Base-by-base conservation (phyloP, 2,113 vertebrate genomes). In the Craseonycteris thonglongyai region DNA sequence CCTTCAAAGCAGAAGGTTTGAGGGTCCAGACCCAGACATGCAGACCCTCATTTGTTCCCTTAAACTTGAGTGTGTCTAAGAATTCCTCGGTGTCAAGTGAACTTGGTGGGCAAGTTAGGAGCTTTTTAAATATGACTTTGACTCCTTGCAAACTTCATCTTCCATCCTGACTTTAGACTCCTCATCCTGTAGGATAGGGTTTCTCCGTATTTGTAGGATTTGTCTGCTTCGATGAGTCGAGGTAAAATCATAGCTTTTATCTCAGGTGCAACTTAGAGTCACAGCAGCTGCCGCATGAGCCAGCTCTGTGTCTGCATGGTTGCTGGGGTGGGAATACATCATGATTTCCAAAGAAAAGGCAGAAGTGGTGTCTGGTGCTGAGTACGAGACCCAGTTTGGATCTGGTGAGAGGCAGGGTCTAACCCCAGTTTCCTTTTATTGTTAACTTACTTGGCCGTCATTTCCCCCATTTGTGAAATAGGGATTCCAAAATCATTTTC, bases 251-350 rank as follows among this genome's bases (percentile, higher is more conserved):
- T 1, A 42, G 68, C 86, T 68, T 26, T 51, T n/a, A 21, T 71
- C 81, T 58, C n/a, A 16, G n/a, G 18, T 1, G 2, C 76, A 26
- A 26, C 30, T 49, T 11, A 2, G 40, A 56, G 21, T 38, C 8
- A 1, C 2, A 0, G 49, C 0, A 11, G 54, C 56, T 15, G 22
- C 72, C 28, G 11, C 24, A 0, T 26, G 8, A 0, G 3, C 19
- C 10, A 21, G 35, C 6, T 51, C 49, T n/a, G 4, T 1, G 18
- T 47, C 80, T 42, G 51, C 10, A 1, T 0, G 1, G 69, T 11
- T 0, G 6, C 26, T 6, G 1, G 26, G 38, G 28, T 0, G 3
- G 33, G 13, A 6, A 5, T 9, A 3, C 21, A 54, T 16, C 16
- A 3, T 26, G 21, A 56, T 15, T 7, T 47, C 66, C 58, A 35